These are phyloP conservation scores for Salvelinus sp. DNA, from an alignment of 2,113 vertebrate species.

Conservation along the genomic window DNA sequence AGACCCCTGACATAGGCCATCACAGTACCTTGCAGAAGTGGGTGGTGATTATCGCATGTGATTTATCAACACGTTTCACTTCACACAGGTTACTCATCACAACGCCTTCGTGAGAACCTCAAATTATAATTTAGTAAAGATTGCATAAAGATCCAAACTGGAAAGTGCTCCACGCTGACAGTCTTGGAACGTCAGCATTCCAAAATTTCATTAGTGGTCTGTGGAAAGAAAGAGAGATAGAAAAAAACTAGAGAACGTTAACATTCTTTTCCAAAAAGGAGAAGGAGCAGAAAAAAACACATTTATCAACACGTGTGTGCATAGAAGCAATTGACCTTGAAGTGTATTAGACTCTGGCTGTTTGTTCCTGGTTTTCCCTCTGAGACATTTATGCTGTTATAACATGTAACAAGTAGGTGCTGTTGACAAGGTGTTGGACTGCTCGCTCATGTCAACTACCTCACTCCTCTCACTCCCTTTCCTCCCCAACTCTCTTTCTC, in stretches of 20 bases:
- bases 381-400: constrained; percentile 42
- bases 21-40: constrained; percentile 28
- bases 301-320: constrained; percentile 51
- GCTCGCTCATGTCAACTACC: constrained; percentile 31
- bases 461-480: constrained; percentile 22
- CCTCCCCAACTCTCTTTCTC: background rate
- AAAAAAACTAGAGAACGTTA: constrained; percentile 27
- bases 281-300: constrained; percentile 20
- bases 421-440: constrained; percentile 59
- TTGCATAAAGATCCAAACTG: constrained; percentile 60
- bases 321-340: constrained; percentile 50
- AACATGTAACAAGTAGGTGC: constrained; percentile 56
- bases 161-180: constrained; percentile 35
- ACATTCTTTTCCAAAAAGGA: constrained; percentile 24
- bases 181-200: constrained; percentile 61
- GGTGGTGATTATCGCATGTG: constrained; percentile 30
- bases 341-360: constrained; percentile 50
- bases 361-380: constrained; percentile 43
- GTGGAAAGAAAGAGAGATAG: constrained; percentile 35
- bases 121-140: constrained; percentile 63
- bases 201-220: constrained; percentile 66
- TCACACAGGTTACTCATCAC: constrained; percentile 30
- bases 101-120: constrained; percentile 59
- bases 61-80: constrained; percentile 30
- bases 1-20: background rate